Evolutionary conservation across 1,140 invertebrate genomes (phyloP).

Genomic region (Drosophila kepulauana): DNA sequence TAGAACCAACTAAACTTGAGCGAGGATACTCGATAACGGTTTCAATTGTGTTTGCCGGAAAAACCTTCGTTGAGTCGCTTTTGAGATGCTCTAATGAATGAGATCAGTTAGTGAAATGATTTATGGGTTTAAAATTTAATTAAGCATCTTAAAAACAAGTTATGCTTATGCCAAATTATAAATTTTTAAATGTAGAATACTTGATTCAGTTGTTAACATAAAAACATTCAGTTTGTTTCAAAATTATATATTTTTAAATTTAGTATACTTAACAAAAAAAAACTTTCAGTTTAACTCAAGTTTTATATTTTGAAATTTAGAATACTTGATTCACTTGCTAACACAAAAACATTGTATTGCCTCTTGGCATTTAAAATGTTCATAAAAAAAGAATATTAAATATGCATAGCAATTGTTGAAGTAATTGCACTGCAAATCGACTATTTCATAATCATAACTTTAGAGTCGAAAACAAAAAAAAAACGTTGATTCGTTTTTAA

Average conservation of each 20-base stretch:
- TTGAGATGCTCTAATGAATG: conserved; percentile 1
- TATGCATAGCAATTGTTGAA: neutral
- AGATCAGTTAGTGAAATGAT: neutral
- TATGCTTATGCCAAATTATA: no score
- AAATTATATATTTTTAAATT: no score
- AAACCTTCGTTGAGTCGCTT: neutral
- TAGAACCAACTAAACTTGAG: conserved; percentile 37
- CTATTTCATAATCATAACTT: neutral
- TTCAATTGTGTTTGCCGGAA: conserved; percentile 4
- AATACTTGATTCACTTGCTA: no score
- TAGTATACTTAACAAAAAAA: neutral
- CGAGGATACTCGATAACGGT: neutral
- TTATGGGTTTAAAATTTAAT: neutral
- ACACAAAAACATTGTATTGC: neutral
- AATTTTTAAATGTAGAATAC: no score
- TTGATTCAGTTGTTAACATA: no score
- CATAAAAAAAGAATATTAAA: conserved; percentile 5
- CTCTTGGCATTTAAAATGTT: conserved; percentile 8
- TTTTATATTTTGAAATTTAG: no score
- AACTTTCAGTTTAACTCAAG: no score
- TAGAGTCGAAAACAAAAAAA: neutral
- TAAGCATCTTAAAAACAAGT: neutral
- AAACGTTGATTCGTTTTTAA: neutral
- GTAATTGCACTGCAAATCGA: neutral
- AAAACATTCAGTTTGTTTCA: no score